These are phyloP conservation scores for Lysiphlebus fabarum DNA, from an alignment of 1,140 invertebrate species.

Conservation along the genomic window DNA sequence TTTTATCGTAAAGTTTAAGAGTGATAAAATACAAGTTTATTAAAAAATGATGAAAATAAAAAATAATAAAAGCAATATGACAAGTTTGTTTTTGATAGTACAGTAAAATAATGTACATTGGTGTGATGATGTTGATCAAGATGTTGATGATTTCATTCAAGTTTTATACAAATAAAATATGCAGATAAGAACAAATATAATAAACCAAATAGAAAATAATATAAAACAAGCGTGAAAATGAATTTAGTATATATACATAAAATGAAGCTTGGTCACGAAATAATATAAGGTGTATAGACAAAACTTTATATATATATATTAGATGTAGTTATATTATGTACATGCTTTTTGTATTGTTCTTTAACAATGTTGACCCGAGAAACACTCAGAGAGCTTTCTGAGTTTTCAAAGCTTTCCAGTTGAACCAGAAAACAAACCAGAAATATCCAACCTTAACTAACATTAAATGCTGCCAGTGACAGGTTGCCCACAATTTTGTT, in stretches of 20 bases:
- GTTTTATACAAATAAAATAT: slow-evolving; percentile 25
- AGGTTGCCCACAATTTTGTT: slow-evolving; percentile 30
- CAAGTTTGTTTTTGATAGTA: too few relatives aligned
- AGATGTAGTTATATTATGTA: too few relatives aligned
- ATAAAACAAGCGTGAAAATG: slow-evolving; percentile 36
- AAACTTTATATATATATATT: too few relatives aligned
- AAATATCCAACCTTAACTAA: slow-evolving; percentile 16
- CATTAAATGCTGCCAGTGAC: slow-evolving; percentile 46
- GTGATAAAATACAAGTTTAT: too few relatives aligned
- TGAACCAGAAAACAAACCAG: slow-evolving; percentile 10
- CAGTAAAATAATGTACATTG: too few relatives aligned
- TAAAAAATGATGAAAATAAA: too few relatives aligned
- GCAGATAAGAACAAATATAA: slow-evolving; percentile 21
- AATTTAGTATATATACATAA: slow-evolving; percentile 20
- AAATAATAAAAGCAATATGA: too few relatives aligned
- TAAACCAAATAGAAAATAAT: slow-evolving; percentile 26
- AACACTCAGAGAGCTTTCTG: slow-evolving; percentile 36
- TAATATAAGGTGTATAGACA: too few relatives aligned
- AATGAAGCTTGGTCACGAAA: too few relatives aligned
- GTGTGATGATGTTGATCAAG: too few relatives aligned
- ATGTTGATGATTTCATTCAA: too few relatives aligned
- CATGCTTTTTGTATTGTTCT: slow-evolving; percentile 38
- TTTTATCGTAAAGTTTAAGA: too few relatives aligned
- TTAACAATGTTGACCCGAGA: slow-evolving; percentile 41
- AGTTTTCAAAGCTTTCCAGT: slow-evolving; percentile 19